These are phyloP conservation scores for Leptosomus discolor DNA, from an alignment of 2,113 vertebrate genomes.

Conservation along the genomic window DNA sequence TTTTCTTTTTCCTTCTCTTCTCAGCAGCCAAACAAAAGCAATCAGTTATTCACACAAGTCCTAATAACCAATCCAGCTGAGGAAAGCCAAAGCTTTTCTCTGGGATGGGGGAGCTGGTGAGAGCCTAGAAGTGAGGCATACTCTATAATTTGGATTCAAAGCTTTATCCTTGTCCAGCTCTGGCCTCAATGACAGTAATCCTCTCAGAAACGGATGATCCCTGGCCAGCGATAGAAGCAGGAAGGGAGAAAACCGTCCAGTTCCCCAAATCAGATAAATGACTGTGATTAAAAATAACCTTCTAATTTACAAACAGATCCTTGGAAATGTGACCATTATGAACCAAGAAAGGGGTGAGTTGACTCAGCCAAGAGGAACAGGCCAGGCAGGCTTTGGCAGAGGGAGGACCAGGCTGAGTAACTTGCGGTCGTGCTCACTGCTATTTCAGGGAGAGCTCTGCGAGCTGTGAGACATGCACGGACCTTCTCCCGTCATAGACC, in stretches of 20 bases:
- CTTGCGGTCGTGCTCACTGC: neutral
- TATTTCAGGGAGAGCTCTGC: neutral
- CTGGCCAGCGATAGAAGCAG: neutral
- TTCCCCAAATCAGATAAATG: neutral
- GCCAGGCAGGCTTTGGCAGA: neutral
- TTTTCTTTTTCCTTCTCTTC: neutral
- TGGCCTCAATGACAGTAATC: neutral
- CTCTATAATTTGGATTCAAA: neutral
- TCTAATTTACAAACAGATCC: neutral
- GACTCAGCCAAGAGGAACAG: neutral
- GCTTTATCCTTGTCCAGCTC: neutral
- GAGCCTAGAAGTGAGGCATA: neutral
- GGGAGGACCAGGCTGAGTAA: neutral
- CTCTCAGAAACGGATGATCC: neutral
- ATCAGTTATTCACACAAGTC: neutral
- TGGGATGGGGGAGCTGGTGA: neutral
- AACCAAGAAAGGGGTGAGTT: neutral
- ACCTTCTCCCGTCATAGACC: accelerated
- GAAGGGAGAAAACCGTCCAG: neutral
- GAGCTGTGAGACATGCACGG: neutral
- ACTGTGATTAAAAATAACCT: neutral
- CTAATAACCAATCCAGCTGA: neutral
- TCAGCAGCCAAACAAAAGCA: neutral
- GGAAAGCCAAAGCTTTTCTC: neutral
- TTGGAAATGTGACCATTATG: neutral